Evolutionary conservation across 2,888 invertebrate genomes (phyloP), one percentile per base, ranked within the genome.

Genomic region (Cryptophagus acutangulus): DNA sequence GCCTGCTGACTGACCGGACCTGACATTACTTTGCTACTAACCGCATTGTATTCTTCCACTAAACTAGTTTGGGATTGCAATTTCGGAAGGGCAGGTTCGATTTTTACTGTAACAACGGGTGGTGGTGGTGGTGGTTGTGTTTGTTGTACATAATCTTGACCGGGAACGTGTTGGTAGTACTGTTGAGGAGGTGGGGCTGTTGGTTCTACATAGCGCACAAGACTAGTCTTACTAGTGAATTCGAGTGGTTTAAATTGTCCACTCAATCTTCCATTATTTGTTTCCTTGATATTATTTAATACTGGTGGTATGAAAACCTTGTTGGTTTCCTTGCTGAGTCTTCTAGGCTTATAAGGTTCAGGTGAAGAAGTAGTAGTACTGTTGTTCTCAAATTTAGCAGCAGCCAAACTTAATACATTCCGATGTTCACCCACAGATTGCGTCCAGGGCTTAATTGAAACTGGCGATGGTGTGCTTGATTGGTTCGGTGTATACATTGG

Each of bases 1-100:
- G 86, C 87, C 48, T 81, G 78, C 58, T 86, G 86, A 42, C 79
- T 75, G 43, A 82, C 78, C 0, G 86, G 84, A 1, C 81, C 84
- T 35, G 77, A 73, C 85, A 86, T 86, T n/a, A 86, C 84, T 58
- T 78, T 80, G 33, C 78, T 75, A 34, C 74, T 74, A 44, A 82
- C 79, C 45, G 83, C 79, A 41, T 73, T 73, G 59, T 82, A 80
- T 50, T 70, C 69, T 36, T 66, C 61, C 2, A 67, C 36, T 6
- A 20, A 6, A 20, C 20, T 20, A 3, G n/a, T 6, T 26, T n/a
- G 3, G 4, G n/a, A 12, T 4, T 26, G 4, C 9, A 6, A n/a
- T 26, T n/a, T 3, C n/a, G n/a, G n/a, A 6, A 4, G n/a, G 3
- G n/a, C 9, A 3, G 3, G 10, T 5, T 9, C 6, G 9, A 6